Evolutionary conservation across 2,113 vertebrate genomes (phyloP).

Genomic region (Thalassoma bifasciatum): DNA sequence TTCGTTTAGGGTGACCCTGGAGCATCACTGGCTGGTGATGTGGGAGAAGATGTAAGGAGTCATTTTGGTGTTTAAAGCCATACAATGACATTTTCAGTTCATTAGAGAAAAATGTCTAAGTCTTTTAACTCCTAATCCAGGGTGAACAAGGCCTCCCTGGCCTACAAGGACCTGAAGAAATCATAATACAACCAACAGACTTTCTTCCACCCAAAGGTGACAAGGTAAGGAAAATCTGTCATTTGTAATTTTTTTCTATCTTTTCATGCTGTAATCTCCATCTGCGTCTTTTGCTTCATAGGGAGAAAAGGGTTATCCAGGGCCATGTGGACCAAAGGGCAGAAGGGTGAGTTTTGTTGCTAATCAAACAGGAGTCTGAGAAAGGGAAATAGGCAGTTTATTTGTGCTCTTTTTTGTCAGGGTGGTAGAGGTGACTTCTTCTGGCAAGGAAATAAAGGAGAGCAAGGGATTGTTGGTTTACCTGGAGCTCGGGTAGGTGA

Average conservation of each 20-base stretch:
- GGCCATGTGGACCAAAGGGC: slow-evolving; percentile 68
- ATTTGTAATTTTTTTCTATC: background rate
- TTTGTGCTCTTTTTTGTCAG: slow-evolving; percentile 34
- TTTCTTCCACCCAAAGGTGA: slow-evolving; percentile 52
- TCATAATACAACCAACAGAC: slow-evolving; percentile 29
- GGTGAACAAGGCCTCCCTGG: slow-evolving; percentile 72
- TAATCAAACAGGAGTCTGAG: background rate
- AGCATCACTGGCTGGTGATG: slow-evolving; percentile 50
- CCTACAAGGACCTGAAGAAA: slow-evolving; percentile 58
- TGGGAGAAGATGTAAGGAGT: slow-evolving; percentile 67
- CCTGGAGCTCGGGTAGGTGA: slow-evolving; percentile 53
- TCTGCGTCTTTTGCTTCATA: slow-evolving; percentile 30
- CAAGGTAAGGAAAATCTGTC: slow-evolving; percentile 50
- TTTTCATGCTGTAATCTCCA: background rate
- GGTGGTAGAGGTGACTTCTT: slow-evolving; percentile 8
- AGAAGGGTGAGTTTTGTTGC: slow-evolving; percentile 26
- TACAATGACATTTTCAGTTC: background rate
- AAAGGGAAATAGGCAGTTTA: background rate
- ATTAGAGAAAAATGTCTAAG: background rate
- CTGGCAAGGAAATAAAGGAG: slow-evolving; percentile 45
- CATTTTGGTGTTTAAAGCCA: background rate
- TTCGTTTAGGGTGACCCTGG: slow-evolving; percentile 62
- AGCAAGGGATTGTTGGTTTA: slow-evolving; percentile 65
- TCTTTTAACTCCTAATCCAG: slow-evolving; percentile 28
- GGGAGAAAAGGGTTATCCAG: slow-evolving; percentile 62